Conservation (phyloP, 2,888 invertebrate genomes). For the Drosophila tanythrix region DNA sequence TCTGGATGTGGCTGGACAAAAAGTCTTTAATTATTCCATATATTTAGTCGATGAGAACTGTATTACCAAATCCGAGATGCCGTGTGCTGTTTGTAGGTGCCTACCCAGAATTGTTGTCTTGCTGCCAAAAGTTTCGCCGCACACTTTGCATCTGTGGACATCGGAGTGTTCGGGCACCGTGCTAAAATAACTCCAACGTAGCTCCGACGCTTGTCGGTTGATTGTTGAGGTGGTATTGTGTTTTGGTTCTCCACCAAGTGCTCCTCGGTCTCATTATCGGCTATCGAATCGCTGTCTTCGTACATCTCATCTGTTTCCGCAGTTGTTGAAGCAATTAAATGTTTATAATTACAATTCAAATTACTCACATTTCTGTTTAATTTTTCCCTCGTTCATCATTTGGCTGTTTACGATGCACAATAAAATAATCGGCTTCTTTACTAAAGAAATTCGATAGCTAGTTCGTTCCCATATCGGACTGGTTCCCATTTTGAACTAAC, state of each 20-base stretch:
- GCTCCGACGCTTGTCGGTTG: slow-evolving; percentile 50
- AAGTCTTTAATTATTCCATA: neutral
- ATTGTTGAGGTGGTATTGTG: slow-evolving; percentile 25
- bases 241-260: slow-evolving; percentile 36
- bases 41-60: neutral
- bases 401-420: slow-evolving; percentile 5
- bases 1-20: slow-evolving; percentile 15
- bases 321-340: neutral
- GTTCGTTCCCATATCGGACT: neutral
- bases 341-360: slow-evolving; percentile 10
- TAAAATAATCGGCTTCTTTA: slow-evolving; percentile 29
- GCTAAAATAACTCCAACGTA: slow-evolving; percentile 74
- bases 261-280: slow-evolving; percentile 38
- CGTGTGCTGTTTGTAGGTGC: slow-evolving; percentile 63
- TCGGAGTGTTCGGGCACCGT: slow-evolving; percentile 53
- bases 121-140: slow-evolving; percentile 67
- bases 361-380: slow-evolving; percentile 30
- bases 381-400: slow-evolving; percentile 40
- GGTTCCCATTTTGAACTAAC: neutral
- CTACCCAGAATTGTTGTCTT: slow-evolving; percentile 70
- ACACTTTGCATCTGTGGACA: slow-evolving; percentile 65
- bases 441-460: slow-evolving; percentile 31
- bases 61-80: slow-evolving; percentile 39
- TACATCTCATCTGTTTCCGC: slow-evolving; percentile 18
- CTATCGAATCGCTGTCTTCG: slow-evolving; percentile 42